A percentile compares a stretch with the other conserved stretches of the same genome.
These are phyloP conservation scores for Lissonota sp. DNA, from an alignment of 2,888 invertebrate genomes.

Conservation along the genomic window DNA sequence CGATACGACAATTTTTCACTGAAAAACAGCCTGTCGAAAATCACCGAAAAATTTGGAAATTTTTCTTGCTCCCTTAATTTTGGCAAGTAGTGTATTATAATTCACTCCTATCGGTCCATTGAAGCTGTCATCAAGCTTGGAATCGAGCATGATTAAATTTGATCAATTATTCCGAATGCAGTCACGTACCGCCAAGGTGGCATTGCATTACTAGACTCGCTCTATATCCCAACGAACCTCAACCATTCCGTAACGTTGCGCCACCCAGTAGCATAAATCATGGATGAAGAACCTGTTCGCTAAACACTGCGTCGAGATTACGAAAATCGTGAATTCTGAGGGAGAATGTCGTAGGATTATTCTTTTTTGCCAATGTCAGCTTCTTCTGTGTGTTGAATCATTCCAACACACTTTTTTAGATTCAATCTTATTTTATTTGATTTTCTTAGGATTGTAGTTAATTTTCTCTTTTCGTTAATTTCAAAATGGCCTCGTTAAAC, in stretches of 20 bases:
- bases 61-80: no score
- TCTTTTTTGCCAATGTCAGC: neutral
- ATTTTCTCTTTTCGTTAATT: no score
- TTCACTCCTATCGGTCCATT: no score
- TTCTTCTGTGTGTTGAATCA: no score
- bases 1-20: no score
- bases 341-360: neutral
- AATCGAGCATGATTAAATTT: neutral
- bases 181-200: constrained; percentile 39
- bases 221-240: constrained; percentile 53
- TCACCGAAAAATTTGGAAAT: no score
- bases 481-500: no score
- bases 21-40: no score
- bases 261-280: constrained; percentile 27
- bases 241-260: constrained; percentile 25
- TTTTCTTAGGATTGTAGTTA: no score
- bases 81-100: no score
- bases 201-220: constrained; percentile 51
- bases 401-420: no score
- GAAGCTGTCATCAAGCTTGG: neutral
- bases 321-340: constrained; percentile 13
- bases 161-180: constrained; percentile 30
- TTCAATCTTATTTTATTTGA: no score
- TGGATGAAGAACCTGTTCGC: constrained; percentile 16
- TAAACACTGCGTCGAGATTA: constrained; percentile 18